Evolutionary conservation across 2,113 vertebrate genomes (phyloP).

Genomic region (Dipodomys stephensi): DNA sequence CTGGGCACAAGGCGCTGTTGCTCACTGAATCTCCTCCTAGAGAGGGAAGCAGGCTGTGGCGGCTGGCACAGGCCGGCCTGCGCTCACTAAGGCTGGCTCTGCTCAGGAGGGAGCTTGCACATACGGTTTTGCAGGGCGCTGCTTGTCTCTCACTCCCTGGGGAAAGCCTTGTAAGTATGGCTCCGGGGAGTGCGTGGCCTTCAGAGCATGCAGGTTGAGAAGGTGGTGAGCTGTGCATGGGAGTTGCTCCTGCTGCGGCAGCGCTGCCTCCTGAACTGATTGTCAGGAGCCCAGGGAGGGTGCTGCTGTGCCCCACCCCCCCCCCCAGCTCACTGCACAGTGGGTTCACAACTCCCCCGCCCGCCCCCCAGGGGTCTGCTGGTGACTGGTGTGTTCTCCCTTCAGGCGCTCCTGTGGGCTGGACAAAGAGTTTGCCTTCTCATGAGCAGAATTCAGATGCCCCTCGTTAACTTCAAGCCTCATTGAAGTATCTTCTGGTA

Average conservation of each 20-base stretch:
- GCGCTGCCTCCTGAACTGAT: no score
- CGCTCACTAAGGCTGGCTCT: slow-evolving; percentile 31
- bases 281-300: no score
- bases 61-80: not conserved
- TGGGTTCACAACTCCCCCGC: no score
- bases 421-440: no score
- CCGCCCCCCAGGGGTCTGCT: no score
- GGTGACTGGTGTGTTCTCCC: no score
- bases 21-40: not conserved
- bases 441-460: not conserved
- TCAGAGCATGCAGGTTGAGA: not conserved
- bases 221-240: not conserved
- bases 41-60: slow-evolving; percentile 1
- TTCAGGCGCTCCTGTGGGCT: no score
- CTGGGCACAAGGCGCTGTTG: no score
- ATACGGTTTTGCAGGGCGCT: not conserved
- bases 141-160: not conserved
- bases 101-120: slow-evolving; percentile 12
- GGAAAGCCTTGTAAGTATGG: not conserved
- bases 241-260: no score
- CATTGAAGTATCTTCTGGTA: not conserved
- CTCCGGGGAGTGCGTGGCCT: not conserved
- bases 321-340: no score
- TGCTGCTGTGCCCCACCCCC: no score
- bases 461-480: not conserved